Conservation (phyloP, 2,113 vertebrate species). For the Mohoua ochrocephala region DNA sequence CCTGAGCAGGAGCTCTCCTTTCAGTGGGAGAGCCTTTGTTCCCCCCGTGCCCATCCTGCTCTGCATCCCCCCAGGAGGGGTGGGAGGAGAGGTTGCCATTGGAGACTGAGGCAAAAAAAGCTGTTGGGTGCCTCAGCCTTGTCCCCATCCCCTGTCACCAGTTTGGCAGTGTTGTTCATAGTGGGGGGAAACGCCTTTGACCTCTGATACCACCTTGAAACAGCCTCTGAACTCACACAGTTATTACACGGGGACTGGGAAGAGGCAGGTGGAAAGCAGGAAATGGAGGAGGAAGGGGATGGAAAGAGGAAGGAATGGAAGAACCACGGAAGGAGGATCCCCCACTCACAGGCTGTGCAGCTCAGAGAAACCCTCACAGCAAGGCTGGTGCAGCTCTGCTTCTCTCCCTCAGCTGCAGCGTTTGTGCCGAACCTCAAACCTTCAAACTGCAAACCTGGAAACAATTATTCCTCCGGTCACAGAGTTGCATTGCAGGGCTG, state of each 20-base stretch:
- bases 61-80: background rate
- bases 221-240: background rate
- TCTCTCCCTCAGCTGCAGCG: background rate
- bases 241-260: rapidly evolving
- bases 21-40: background rate
- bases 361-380: background rate
- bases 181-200: background rate
- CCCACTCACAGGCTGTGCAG: background rate
- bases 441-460: background rate
- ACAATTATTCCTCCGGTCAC: background rate
- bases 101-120: background rate
- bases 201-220: background rate
- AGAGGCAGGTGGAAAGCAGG: background rate
- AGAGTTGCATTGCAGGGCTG: background rate
- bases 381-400: background rate
- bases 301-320: background rate
- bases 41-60: background rate
- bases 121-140: background rate
- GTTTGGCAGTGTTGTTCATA: rapidly evolving
- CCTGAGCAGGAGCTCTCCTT: background rate
- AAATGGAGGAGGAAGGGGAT: background rate
- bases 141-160: background rate
- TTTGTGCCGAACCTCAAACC: background rate
- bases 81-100: background rate
- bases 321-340: too few relatives aligned